Evolutionary conservation across 2,113 vertebrate genomes (phyloP), one percentile per base, ranked within the genome.

Genomic region (Isichthys henryi): DNA sequence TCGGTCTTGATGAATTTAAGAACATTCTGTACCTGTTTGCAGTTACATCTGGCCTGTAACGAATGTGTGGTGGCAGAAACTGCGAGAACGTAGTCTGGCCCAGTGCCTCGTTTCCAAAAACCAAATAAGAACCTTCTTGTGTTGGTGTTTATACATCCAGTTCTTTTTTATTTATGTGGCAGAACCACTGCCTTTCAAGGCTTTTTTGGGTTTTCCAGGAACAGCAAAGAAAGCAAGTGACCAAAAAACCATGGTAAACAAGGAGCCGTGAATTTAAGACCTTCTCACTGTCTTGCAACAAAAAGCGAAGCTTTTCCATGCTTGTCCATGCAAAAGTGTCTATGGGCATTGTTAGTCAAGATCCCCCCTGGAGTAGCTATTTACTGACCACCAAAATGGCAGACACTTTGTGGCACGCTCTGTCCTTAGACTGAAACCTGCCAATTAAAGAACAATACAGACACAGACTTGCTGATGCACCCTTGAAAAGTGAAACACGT

Each of bases 11-110:
- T 94, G 88, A 91, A 95, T 93, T 91, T 89, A 43, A 56, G 52
- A 77, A 93, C 92, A 93, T 95, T 94, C 93, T 45, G 27, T 88
- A 92, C 93, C 93, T 93, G 90, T 93, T 95, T 91, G 91, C 84
- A 48, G 89, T 92, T 90, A 91, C 27, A 90, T n/a, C 10, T 90
- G 80, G 90, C 0, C 15, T 88, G 89, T 92, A 53, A 85, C 66
- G 49, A 45, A 89, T 74, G 35, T 89, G 48, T 43, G 83, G 77
- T 62, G 15, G 70, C 66, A 87, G 13, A 82, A 89, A 87, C 89
- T 48, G 58, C 90, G 74, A 90, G 90, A 50, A 88, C 90, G 90
- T 92, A 84, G 88, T 92, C 87, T 86, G 45, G 11, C 11, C 17
- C 35, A 5, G 10, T n/a, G 49, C 45, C 90, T 53, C 3, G 8